A percentile compares a stretch with the other conserved stretches of the same genome.
Evolutionary conservation across 2,113 vertebrate genomes (phyloP).

Genomic region (Malurus elegans): DNA sequence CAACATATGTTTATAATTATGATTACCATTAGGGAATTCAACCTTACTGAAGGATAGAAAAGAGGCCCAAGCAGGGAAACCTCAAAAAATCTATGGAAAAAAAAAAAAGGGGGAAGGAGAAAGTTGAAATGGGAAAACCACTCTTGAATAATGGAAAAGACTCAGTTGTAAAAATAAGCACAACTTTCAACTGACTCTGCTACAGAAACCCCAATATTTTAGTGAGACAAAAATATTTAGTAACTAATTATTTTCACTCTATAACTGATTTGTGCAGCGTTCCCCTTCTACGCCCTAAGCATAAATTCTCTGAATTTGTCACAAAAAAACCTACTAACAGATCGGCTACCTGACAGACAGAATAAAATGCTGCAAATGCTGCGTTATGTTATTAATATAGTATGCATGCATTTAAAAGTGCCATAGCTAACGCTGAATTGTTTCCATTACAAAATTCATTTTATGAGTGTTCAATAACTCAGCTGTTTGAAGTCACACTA

Average conservation of each 20-base stretch:
- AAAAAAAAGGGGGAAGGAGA: slow-evolving; percentile 1
- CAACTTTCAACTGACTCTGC: slow-evolving; percentile 25
- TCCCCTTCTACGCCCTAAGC: background rate
- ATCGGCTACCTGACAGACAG: background rate
- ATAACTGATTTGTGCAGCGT: background rate
- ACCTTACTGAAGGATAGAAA: slow-evolving; percentile 66
- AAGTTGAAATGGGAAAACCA: slow-evolving; percentile 43
- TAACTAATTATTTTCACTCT: background rate
- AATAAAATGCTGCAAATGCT: background rate
- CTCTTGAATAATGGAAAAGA: slow-evolving; percentile 57
- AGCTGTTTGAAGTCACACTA: slow-evolving; percentile 38
- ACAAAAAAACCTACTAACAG: background rate
- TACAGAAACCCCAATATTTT: slow-evolving; percentile 29
- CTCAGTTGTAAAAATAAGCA: slow-evolving; percentile 45
- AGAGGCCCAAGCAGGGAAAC: slow-evolving; percentile 67
- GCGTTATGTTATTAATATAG: background rate
- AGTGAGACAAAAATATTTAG: slow-evolving; percentile 37
- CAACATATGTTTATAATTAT: slow-evolving; percentile 81
- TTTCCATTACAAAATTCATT: slow-evolving; percentile 29
- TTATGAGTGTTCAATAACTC: slow-evolving; percentile 10
- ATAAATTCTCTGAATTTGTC: background rate
- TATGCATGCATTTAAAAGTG: background rate
- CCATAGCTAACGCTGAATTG: background rate
- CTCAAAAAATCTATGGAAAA: slow-evolving; percentile 44
- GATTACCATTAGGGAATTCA: slow-evolving; percentile 76